Conservation (phyloP, 2,888 invertebrate genomes). For the Punctoribates punctum region DNA sequence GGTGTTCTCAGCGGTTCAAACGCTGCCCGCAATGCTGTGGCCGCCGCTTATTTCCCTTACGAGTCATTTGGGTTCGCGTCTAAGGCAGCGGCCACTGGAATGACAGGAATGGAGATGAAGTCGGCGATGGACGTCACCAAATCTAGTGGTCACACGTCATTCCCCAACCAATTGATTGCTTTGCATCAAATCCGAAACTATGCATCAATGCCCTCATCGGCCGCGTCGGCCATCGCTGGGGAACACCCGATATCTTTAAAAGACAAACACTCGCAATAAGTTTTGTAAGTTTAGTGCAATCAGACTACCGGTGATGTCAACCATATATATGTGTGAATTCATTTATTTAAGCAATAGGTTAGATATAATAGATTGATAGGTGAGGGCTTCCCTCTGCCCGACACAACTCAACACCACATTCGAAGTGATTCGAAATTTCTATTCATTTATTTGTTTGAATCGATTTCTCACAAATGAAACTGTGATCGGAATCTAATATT, state of each 20-base stretch:
- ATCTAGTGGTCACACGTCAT: conserved; percentile 57
- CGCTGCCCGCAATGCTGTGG: conserved; percentile 51
- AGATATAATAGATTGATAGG: not conserved
- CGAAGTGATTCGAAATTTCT: not conserved
- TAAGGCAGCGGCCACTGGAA: conserved; percentile 55
- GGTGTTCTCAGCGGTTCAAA: conserved; percentile 49
- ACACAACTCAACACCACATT: not conserved
- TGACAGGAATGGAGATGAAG: conserved; percentile 37
- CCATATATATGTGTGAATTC: not conserved
- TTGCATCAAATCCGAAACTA: conserved; percentile 95
- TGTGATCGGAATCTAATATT: conserved; percentile 9
- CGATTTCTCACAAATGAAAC: conserved; percentile 10
- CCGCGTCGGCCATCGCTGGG: conserved; percentile 43
- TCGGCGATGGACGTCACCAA: conserved; percentile 40
- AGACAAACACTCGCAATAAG: conserved; percentile 46
- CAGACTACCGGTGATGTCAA: conserved; percentile 17
- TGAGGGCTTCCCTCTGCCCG: not conserved
- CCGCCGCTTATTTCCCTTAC: conserved; percentile 64
- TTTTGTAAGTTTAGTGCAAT: conserved; percentile 32
- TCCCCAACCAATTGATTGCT: conserved; percentile 89
- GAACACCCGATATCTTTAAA: conserved; percentile 48
- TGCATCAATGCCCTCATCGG: conserved; percentile 73
- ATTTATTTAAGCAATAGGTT: not conserved
- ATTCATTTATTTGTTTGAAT: not conserved
- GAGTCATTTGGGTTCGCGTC: conserved; percentile 82